Evolutionary conservation across 2,113 vertebrate species (phyloP).

Genomic region (Morone chrysops): DNA sequence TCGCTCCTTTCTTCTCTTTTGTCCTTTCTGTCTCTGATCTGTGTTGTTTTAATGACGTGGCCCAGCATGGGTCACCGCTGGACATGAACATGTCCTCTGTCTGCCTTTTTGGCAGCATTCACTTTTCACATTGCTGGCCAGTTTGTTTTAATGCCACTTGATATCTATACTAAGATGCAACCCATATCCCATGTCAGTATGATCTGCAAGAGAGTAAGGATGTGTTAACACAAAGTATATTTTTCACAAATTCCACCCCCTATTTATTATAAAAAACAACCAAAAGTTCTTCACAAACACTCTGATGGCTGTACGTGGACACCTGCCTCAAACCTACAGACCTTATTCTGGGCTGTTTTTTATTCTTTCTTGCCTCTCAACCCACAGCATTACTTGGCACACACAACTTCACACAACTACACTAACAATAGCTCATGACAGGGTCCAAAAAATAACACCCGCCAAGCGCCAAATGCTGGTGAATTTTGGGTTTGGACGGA

Average conservation of each 20-base stretch:
- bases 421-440: neutral
- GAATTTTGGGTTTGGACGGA: too few relatives aligned
- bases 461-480: too few relatives aligned
- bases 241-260: neutral
- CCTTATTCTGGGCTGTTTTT: neutral
- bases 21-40: constrained; percentile 67
- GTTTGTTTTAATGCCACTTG: neutral
- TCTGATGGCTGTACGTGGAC: neutral
- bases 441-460: too few relatives aligned
- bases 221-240: neutral
- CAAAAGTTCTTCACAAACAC: neutral
- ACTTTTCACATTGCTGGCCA: constrained; percentile 2
- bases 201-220: neutral
- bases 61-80: constrained; percentile 33
- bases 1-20: constrained; percentile 61
- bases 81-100: constrained; percentile 23
- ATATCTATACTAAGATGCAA: neutral
- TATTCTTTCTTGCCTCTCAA: neutral
- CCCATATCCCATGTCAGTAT: neutral
- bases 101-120: constrained; percentile 4
- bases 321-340: neutral
- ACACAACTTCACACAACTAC: neutral
- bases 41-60: constrained; percentile 49
- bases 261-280: neutral
- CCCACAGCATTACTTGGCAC: neutral